Evolutionary conservation across 2,113 vertebrate genomes (phyloP), one percentile per base, ranked within the genome.

Genomic region (Heterotis niloticus): DNA sequence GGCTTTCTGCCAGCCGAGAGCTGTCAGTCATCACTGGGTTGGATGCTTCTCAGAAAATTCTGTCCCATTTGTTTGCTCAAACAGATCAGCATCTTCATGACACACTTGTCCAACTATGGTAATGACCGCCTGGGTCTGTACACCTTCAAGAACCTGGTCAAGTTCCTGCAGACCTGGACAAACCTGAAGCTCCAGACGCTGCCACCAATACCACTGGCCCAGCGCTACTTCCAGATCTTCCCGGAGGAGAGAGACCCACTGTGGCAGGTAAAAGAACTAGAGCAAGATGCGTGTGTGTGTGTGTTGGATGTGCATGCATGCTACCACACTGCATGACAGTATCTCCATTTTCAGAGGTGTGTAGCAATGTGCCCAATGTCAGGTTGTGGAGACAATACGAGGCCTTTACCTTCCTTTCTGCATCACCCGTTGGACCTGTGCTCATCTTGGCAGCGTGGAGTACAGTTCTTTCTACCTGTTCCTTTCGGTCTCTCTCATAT

Each of bases 61-160:
- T n/a, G n/a, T 11, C 5, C 76, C 74, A 60, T 44, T 75, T 29
- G 26, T 26, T 24, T 11, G 60, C 0, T 0, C 0, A 68, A 84
- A 75, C 88, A 99, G 97, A 98, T 99, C 83, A 99, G 97, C 86
- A 98, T 99, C 86, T 99, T 99, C 88, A 99, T 99, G 98, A 99
- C 98, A 3, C 98, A 99, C 81, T 90, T 99, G 87, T 99, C 97
- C 83, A 99, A 99, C 87, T 99, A 99, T 0, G 98, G 98, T 44
- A 99, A 99, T 0, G 98, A 99, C 83, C 96, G 98, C 59, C 93
- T 99, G 79, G 98, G 98, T 75, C 90, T 99, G 69, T 98, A 97
- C 88, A 99, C 98, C 79, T 99, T 99, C 84, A 96, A 94, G 87
- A 96, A 95, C 86, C 91, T 99, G 87, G 92, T 96, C 86, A 93